Evolutionary conservation across 2,888 invertebrate genomes (phyloP), one percentile per base, ranked within the genome.

Genomic region (Amiota communis): DNA sequence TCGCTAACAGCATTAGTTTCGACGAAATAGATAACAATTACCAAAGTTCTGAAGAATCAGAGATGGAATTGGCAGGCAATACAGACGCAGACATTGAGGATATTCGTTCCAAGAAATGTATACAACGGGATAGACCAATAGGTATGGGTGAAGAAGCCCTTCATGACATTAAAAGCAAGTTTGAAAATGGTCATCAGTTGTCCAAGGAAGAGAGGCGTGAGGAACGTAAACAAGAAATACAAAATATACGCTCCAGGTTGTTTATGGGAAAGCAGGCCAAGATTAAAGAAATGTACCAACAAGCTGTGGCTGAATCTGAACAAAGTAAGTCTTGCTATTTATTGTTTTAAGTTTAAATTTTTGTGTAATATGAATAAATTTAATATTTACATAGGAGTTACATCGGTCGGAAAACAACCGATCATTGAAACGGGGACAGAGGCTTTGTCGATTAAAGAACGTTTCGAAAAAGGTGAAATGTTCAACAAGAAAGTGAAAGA

Each of bases 201-300:
- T 87, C 91, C 4, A 90, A 91, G 59, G 93, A 96, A 81, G 93
- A 93, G 76, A 90, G 95, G 23, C 92, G 95, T 11, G 95, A 96
- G 81, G 95, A 96, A 87, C 91, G 96, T 65, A 97, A 97, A 86
- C 96, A 96, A 86, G 97, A 97, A 90, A 94, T 97, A 79, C 95
- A 96, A 89, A 95, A 94, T 80, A 95, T 97, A 81, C 92, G 97
- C 72, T 96, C 95, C 83, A 91, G 95, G 67, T 91, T 97, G 23
- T 97, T 96, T 86, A 93, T 95, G 95, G 96, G 96, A 12, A 96
- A 96, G 87, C 96, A 96, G 90, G 96, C 94, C 0, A 96, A 96
- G 86, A 95, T 97, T 90, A 97, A 97, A 87, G 97, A 97, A 86
- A 93, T 96, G 92, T 97, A 97, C 87, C 97, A 97, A 86, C 96